These are phyloP conservation scores for Hemithea aestivaria DNA, from an alignment of 2,888 invertebrate species.

Conservation along the genomic window DNA sequence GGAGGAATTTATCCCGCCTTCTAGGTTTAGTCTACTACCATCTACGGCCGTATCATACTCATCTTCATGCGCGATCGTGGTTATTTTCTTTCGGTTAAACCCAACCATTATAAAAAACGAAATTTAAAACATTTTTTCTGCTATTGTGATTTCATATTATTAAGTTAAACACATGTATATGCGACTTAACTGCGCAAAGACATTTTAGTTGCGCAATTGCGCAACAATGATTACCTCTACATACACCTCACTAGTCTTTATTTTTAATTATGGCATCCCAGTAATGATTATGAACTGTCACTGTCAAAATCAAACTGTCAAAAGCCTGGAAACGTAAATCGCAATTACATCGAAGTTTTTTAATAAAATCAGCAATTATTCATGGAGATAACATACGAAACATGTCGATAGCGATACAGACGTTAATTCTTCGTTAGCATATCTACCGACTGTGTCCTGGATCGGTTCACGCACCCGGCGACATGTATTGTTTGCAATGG, in stretches of 20 bases:
- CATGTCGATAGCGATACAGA: conserved; percentile 54
- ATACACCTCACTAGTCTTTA: background rate
- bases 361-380: conserved; percentile 24
- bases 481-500: conserved; percentile 98
- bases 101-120: too few species aligned
- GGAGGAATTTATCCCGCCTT: too few species aligned
- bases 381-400: conserved; percentile 44
- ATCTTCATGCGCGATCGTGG: too few species aligned
- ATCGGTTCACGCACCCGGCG: conserved; percentile 33
- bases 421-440: conserved; percentile 31
- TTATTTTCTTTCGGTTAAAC: too few species aligned
- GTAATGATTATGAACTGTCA: background rate
- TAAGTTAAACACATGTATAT: too few species aligned
- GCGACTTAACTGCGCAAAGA: too few species aligned
- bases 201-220: too few species aligned
- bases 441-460: conserved; percentile 34
- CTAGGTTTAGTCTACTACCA: too few species aligned
- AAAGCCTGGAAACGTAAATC: conserved; percentile 11
- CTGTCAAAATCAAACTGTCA: conserved; percentile 1
- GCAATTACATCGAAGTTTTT: conserved; percentile 12
- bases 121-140: too few species aligned
- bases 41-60: too few species aligned
- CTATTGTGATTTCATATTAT: too few species aligned
- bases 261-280: background rate
- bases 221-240: too few species aligned